Evolutionary conservation across 2,113 vertebrate species (phyloP).

Genomic region (Mohoua ochrocephala): DNA sequence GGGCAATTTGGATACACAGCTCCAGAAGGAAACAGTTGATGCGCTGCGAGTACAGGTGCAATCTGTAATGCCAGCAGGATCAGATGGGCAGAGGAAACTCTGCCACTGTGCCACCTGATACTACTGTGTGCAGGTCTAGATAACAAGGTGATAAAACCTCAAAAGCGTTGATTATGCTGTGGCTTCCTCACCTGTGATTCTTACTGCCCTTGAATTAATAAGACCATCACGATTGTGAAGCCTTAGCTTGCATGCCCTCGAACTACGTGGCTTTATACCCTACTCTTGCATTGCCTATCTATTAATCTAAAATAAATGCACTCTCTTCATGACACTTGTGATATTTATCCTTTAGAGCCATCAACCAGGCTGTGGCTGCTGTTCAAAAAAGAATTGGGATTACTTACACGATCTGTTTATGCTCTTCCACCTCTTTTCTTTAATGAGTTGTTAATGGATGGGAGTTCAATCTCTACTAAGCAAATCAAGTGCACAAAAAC

Average conservation of each 20-base stretch:
- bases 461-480: not conserved
- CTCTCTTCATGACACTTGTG: not conserved
- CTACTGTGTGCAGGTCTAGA: not conserved
- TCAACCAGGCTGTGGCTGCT: not conserved
- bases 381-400: not conserved
- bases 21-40: not conserved
- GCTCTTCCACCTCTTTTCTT: not conserved
- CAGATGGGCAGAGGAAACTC: conserved; percentile 8
- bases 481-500: not conserved
- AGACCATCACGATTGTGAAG: not conserved
- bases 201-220: not conserved
- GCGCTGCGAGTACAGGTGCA: not conserved
- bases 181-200: not conserved
- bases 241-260: not conserved
- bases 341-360: not conserved
- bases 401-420: not conserved
- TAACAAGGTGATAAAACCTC: not conserved
- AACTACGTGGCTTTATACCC: not conserved
- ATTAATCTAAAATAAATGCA: not conserved
- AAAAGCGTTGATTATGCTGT: not conserved
- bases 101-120: not conserved
- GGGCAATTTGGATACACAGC: not conserved
- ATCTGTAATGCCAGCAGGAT: conserved; percentile 28
- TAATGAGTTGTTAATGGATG: not conserved
- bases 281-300: not conserved